Evolutionary conservation across 2,888 invertebrate genomes (phyloP).

Genomic region (Eupithecia vulgata): DNA sequence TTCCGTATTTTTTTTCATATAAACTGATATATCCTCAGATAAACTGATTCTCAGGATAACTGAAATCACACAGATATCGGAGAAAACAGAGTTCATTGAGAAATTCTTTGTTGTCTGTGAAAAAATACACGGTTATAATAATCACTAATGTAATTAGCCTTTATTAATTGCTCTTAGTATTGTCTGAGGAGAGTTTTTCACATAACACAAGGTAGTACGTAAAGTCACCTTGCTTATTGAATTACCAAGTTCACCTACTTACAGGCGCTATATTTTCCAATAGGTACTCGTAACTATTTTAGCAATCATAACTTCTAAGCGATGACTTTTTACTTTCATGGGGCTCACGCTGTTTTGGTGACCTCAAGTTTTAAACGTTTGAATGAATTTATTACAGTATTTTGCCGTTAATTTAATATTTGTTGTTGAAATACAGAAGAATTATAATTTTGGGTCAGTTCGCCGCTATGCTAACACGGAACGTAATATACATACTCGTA

Average conservation of each 20-base stretch:
- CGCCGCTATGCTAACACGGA: too few relatives aligned
- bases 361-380: not conserved
- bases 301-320: not conserved
- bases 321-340: too few relatives aligned
- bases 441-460: too few relatives aligned
- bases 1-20: not conserved
- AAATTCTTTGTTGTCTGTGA: not conserved
- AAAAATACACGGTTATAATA: not conserved
- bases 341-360: too few relatives aligned
- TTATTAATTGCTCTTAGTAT: not conserved
- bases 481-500: too few relatives aligned
- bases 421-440: too few relatives aligned
- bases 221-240: not conserved
- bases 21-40: not conserved
- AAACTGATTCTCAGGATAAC: not conserved
- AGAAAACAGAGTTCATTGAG: not conserved
- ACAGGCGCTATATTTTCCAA: not conserved
- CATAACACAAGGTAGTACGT: not conserved
- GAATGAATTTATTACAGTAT: not conserved
- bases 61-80: not conserved
- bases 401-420: too few relatives aligned
- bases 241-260: not conserved
- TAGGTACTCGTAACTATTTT: not conserved
- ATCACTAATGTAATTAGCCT: not conserved
- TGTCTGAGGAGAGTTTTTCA: not conserved